phyloP scores from a whole-genome alignment of 1,140 invertebrate genomes.

The Eupeodes corollae region DNA sequence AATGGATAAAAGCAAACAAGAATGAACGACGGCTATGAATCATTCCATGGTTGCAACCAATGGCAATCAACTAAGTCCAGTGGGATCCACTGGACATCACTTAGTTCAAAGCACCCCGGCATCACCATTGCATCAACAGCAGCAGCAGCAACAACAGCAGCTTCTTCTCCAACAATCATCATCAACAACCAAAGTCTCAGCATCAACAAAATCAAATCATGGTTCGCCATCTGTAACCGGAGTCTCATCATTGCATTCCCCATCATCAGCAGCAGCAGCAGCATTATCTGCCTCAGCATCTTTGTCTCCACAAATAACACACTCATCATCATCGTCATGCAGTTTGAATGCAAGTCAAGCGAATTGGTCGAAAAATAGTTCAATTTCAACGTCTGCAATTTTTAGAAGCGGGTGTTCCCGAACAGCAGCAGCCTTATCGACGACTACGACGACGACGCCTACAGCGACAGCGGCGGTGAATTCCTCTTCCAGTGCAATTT shows the following conservation, averaged over 20 bases:
- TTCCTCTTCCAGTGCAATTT: background rate
- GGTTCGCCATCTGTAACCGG: background rate
- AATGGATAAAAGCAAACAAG: no score
- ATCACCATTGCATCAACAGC: background rate
- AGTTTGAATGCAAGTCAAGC: background rate
- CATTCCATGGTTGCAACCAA: background rate
- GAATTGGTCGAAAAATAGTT: background rate
- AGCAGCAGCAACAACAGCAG: background rate
- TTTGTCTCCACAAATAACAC: background rate
- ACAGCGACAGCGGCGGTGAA: background rate
- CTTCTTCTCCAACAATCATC: background rate
- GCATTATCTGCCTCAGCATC: background rate
- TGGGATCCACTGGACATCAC: background rate
- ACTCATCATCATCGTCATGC: background rate
- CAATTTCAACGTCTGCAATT: background rate
- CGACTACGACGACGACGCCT: background rate
- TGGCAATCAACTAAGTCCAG: background rate
- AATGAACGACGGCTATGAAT: background rate
- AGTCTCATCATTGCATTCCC: background rate
- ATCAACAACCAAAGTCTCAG: background rate
- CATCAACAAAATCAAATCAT: background rate
- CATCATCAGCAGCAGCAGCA: background rate
- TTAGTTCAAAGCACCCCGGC: background rate
- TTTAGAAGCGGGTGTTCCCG: background rate
- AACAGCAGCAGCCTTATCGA: background rate